Percentiles rank a stretch among this genome's conserved stretches.
phyloP scores from a whole-genome alignment of 2,113 vertebrate species.

The Pionites leucogaster region DNA sequence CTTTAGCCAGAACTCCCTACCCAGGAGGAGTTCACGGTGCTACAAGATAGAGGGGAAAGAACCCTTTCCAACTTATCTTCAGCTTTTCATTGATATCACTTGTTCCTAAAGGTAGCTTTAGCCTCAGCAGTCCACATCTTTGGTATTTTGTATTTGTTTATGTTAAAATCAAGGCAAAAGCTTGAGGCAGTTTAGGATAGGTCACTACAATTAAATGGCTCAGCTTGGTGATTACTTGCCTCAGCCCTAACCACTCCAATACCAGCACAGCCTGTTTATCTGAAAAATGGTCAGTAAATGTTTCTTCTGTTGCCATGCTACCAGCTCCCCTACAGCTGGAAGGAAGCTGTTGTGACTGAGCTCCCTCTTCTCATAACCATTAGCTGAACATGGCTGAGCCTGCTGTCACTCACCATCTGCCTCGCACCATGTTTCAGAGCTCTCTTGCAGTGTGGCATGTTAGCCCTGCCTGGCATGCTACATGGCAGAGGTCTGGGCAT shows the following conservation, averaged over 20 bases:
- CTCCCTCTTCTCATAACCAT: neutral
- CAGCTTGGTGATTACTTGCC: neutral
- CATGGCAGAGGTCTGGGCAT: neutral
- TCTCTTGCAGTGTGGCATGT: neutral
- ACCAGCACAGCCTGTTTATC: neutral
- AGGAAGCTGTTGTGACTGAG: neutral
- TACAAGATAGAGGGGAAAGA: neutral
- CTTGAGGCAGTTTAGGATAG: neutral
- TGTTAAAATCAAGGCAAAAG: conserved; percentile 6
- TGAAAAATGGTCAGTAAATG: neutral
- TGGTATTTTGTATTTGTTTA: neutral
- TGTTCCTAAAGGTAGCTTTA: conserved; percentile 3
- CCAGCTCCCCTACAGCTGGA: neutral
- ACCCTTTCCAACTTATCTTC: neutral
- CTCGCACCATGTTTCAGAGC: neutral
- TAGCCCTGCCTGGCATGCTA: neutral
- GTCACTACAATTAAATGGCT: neutral
- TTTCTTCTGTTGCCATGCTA: neutral
- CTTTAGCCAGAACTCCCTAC: neutral
- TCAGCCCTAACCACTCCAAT: neutral
- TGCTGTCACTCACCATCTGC: neutral
- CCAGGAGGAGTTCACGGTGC: conserved; percentile 5
- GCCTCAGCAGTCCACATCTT: neutral
- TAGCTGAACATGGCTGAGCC: neutral
- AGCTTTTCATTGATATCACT: neutral